These are phyloP conservation scores for Ctenochaetus hawaiiensis DNA, from an alignment of 2,797 vertebrate genomes.

Conservation along the genomic window DNA sequence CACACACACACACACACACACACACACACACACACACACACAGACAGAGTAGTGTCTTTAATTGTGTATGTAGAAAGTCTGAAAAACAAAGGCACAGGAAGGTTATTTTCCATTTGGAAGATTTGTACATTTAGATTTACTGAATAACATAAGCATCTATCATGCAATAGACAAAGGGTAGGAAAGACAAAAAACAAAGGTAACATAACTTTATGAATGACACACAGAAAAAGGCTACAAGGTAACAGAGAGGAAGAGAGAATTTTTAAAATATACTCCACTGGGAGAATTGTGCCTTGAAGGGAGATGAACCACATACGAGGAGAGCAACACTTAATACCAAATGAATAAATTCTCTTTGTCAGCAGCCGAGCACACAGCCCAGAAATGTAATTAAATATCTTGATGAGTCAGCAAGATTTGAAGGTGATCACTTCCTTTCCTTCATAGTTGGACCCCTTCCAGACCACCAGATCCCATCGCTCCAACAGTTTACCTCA, in stretches of 20 bases:
- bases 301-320: slow-evolving; percentile 39
- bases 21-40: slow-evolving; percentile 12
- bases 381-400: slow-evolving; percentile 76
- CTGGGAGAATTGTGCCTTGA: slow-evolving; percentile 5
- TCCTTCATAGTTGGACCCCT: slow-evolving; percentile 51
- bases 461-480: slow-evolving; percentile 43
- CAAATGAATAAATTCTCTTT: slow-evolving; percentile 58
- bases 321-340: slow-evolving; percentile 42
- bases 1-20: slow-evolving; percentile 28
- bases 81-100: slow-evolving; percentile 23
- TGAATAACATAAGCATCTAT: not conserved
- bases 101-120: slow-evolving; percentile 31
- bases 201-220: slow-evolving; percentile 14
- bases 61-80: not conserved
- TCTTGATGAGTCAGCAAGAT: slow-evolving; percentile 74
- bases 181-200: slow-evolving; percentile 4
- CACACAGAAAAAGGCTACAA: not conserved
- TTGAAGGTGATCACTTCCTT: slow-evolving; percentile 56
- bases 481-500: slow-evolving; percentile 25
- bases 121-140: slow-evolving; percentile 13
- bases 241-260: slow-evolving; percentile 12
- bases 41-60: slow-evolving; percentile 1
- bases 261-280: slow-evolving; percentile 20
- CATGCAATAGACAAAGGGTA: slow-evolving; percentile 5
- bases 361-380: slow-evolving; percentile 68